phyloP scores from a whole-genome alignment of 1,140 invertebrate genomes.

The Bombus superbus region DNA sequence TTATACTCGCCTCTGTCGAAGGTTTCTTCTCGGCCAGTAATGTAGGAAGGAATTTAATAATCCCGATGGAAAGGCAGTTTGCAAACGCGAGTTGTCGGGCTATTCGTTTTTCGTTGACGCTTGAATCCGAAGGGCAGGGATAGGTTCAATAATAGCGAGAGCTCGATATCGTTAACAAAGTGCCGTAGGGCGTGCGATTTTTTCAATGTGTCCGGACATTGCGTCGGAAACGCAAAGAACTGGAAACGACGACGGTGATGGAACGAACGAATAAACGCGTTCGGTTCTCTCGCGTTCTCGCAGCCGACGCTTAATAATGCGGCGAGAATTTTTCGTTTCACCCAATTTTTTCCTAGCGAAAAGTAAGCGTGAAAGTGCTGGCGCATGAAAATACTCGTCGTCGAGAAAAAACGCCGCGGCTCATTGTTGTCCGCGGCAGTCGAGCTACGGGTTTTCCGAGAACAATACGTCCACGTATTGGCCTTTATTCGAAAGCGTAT shows the following conservation, averaged over 20 bases:
- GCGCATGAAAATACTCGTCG: no score
- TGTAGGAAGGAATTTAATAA: conserved; percentile 65
- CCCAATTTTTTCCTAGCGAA: no score
- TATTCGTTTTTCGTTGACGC: conserved; percentile 4
- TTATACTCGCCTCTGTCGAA: conserved; percentile 45
- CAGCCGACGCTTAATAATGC: no score
- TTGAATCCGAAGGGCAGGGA: background rate
- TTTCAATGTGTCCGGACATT: background rate
- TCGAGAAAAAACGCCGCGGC: no score
- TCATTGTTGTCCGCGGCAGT: background rate
- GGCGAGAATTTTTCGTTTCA: no score
- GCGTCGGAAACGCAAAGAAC: no score
- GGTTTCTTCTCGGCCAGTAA: conserved; percentile 22
- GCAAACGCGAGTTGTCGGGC: background rate
- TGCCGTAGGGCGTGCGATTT: background rate
- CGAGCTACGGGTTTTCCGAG: background rate
- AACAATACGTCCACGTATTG: conserved; percentile 1
- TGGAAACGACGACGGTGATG: background rate
- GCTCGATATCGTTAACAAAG: background rate
- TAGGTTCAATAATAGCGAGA: background rate
- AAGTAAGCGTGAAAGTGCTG: no score
- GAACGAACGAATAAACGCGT: background rate
- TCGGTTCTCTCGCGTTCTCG: no score
- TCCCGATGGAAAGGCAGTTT: conserved; percentile 7
- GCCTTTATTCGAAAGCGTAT: conserved; percentile 12